Evolutionary conservation across 2,888 invertebrate genomes (phyloP).

Genomic region (Tetramorium bicarinatum): DNA sequence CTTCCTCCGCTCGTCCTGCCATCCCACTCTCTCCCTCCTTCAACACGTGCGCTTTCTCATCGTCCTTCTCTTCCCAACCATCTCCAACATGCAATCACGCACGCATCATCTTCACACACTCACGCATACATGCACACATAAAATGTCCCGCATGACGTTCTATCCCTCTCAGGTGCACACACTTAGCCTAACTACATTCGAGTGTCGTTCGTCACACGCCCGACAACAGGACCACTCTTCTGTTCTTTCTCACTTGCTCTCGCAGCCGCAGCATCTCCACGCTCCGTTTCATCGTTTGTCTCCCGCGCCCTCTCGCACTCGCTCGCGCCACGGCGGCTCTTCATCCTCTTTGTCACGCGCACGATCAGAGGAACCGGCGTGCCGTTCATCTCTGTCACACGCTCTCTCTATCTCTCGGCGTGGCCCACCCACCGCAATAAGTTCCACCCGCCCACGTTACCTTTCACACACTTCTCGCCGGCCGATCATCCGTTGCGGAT

Average conservation of each 20-base stretch:
- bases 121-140: not conserved
- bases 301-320: conserved; percentile 27
- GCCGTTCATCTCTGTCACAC: conserved; percentile 65
- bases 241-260: conserved; percentile 7
- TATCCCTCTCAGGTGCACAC: conserved; percentile 12
- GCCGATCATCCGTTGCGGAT: conserved; percentile 81
- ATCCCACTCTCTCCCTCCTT: not conserved
- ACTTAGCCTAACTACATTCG: conserved; percentile 16
- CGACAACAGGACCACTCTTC: conserved; percentile 27
- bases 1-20: conserved; percentile 7
- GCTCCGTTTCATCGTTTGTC: conserved; percentile 22
- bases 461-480: conserved; percentile 78
- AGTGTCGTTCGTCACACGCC: conserved; percentile 40
- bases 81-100: conserved; percentile 11
- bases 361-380: conserved; percentile 52
- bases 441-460: conserved; percentile 82
- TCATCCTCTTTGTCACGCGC: conserved; percentile 38
- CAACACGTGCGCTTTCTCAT: conserved; percentile 43
- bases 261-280: not conserved
- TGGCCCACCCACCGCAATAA: conserved; percentile 80
- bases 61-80: conserved; percentile 6
- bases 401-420: conserved; percentile 66
- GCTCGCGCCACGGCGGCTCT: conserved; percentile 11
- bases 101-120: conserved; percentile 1
- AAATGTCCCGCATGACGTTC: conserved; percentile 27